Percentiles rank a stretch among this genome's conserved stretches.
Evolutionary conservation across 2,113 vertebrate genomes (phyloP).

Genomic region (Trogon surrucura): DNA sequence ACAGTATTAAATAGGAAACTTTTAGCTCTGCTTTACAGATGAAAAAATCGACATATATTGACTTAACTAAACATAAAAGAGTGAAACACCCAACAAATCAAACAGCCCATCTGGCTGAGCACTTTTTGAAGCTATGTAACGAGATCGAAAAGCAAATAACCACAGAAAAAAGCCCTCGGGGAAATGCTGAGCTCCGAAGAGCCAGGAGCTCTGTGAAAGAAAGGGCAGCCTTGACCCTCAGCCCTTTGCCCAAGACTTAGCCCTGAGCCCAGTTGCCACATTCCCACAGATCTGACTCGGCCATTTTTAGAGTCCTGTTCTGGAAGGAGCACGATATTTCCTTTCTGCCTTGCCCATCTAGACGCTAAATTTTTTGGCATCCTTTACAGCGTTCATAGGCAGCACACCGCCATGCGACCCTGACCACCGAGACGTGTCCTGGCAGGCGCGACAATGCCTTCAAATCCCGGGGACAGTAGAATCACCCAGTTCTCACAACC

Average conservation of each 20-base stretch:
- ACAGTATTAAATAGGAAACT: background rate
- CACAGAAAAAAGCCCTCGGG: background rate
- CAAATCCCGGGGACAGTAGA: background rate
- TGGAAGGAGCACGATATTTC: background rate
- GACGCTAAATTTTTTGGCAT: background rate
- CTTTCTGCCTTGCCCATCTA: background rate
- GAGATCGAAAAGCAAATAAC: background rate
- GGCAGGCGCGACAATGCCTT: background rate
- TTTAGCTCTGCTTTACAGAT: conserved; percentile 1
- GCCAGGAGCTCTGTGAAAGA: background rate
- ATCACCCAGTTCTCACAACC: background rate
- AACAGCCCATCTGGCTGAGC: background rate
- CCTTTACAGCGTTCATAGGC: background rate
- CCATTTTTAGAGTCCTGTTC: background rate
- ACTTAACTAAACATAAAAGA: conserved; percentile 29
- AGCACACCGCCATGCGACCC: background rate
- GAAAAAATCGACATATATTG: conserved; percentile 46
- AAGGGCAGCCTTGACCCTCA: background rate
- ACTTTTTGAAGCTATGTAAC: background rate
- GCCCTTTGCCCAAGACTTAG: background rate
- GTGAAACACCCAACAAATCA: conserved; percentile 16
- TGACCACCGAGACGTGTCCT: accelerated
- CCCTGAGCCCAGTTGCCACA: background rate
- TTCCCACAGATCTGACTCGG: accelerated
- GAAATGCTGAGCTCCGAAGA: background rate